Evolutionary conservation across 2,113 vertebrate genomes (phyloP), one percentile per base, ranked within the genome.

Genomic region (Eclectus roratus): DNA sequence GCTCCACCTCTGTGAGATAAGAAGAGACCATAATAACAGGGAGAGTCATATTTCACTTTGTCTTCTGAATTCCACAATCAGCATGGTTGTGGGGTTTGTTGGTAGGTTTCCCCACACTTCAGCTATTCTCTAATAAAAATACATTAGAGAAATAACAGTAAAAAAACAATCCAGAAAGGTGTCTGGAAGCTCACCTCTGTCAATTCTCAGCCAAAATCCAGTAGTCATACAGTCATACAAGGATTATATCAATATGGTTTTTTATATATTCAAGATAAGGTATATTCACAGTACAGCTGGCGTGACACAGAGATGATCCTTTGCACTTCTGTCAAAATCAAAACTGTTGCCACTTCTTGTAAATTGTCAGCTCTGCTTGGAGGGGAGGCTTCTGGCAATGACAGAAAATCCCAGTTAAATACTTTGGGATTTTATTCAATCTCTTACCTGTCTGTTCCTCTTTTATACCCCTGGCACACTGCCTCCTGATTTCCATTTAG

Each of bases 401-500:
- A 8, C 14, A 37, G 29, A 52, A 89, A 53, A 33, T 46, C 28
- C 18, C 21, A 4, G 3, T n/a, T 35, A 12, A 39, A 66, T 21
- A 24, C 20, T 73, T 52, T 1, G 5, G 13, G 63, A 7, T 80
- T 69, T 60, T 13, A 31, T 53, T 27, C 53, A 2, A 4, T 21
- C 4, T 50, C 28, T 29, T 27, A 15, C 17, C 24, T 49, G 1
- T 3, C 28, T 66, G 6, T 6, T 63, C 24, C 31, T 72, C 14
- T 19, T 23, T 28, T 4, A 29, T 14, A 10, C 9, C 18, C 41
- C 2, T 2, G 28, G 25, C 3, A 31, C 2, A 3, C 66, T 24
- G 37, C 21, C 4, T 72, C 8, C 7, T 79, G 60, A 33, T 6
- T 47, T 50, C 17, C 15, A 5, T 10, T 50, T 17, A 21, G 9